Evolutionary conservation across 2,888 invertebrate species (phyloP), one percentile per base, ranked within the genome.

Genomic region (Acronicta psi): DNA sequence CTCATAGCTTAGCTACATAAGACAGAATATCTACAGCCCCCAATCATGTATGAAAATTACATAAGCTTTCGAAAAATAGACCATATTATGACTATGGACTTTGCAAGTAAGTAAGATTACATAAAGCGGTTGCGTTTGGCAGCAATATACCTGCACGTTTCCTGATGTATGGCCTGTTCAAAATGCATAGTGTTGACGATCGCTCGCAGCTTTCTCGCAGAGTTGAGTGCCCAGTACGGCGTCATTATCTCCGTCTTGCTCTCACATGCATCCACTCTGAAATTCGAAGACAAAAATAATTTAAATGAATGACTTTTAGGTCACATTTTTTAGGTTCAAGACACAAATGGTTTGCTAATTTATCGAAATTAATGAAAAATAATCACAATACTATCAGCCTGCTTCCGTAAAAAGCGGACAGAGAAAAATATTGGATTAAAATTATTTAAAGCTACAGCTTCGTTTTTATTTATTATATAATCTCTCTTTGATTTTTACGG

Each of bases 111-210:
- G n/a, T 29, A 29, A 29, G 2, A 11, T 69, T 65, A 52, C 58
- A 45, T 49, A 61, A 54, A 23, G 11, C 9, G 7, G 31, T 52
- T 29, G 36, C 42, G 69, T 64, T 59, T 60, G 45, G 47, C 62
- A 66, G 75, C 70, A 59, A 52, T 36, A 65, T 94, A 98, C 98
- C 97, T 96, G 95, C 98, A 98, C 63, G 98, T 97, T 95, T 98
- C 98, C 87, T 98, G 98, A 86, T 98, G 98, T 80, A 98, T 98
- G 47, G 98, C 98, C 89, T 98, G 98, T 84, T 98, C 98, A 83
- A 98, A 98, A 90, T 98, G 98, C 92, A 98, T 98, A 10, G 98
- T 98, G 88, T 98, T 98, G 49, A 98, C 98, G 69, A 98, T 97
- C 29, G 98, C 98, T 52, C 98, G 95, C 56, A 98, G 96, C 92